Conservation (phyloP, 2,113 vertebrate genomes). For the Anoura caudifer region DNA sequence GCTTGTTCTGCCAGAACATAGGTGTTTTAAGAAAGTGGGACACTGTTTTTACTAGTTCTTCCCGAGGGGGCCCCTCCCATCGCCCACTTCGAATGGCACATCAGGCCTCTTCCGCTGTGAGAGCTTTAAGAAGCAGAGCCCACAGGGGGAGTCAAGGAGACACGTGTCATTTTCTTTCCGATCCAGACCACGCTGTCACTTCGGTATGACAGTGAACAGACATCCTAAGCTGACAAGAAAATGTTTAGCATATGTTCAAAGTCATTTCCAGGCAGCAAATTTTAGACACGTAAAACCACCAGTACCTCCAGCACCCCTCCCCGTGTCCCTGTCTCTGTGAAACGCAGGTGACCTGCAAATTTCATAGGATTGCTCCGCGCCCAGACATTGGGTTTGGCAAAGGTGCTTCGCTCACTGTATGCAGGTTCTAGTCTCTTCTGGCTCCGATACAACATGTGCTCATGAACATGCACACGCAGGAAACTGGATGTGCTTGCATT, state of each 20-base stretch:
- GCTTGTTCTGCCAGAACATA: background rate
- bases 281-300: background rate
- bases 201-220: background rate
- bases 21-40: background rate
- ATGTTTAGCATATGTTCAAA: background rate
- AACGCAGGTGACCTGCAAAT: background rate
- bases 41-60: background rate
- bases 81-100: background rate
- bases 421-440: background rate
- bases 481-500: background rate
- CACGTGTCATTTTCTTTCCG: background rate
- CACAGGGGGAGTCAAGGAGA: background rate
- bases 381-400: background rate
- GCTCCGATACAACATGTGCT: background rate
- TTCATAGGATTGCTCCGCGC: background rate
- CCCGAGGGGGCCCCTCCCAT: background rate
- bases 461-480: too few species aligned
- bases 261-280: background rate
- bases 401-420: accelerated
- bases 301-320: background rate
- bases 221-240: background rate
- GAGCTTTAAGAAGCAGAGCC: background rate
- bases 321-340: background rate
- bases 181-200: background rate
- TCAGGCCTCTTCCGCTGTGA: background rate